Evolutionary conservation across 92 coral and sea anemone genomes (phyloP), one percentile per base, ranked within the genome.

Genomic region (Parazoanthus swiftii): DNA sequence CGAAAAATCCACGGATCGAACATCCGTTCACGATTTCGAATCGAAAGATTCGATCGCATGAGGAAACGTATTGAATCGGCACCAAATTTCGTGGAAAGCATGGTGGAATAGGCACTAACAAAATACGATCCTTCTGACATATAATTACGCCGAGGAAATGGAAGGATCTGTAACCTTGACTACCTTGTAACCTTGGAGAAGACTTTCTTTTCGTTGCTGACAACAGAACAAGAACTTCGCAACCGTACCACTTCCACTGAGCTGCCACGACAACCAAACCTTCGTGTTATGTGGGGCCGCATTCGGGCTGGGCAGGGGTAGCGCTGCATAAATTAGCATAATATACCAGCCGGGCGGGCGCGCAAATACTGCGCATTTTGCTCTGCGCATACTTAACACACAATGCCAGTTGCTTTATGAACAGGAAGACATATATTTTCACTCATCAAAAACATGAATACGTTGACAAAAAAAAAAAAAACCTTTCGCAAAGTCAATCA

Each of bases 141-240:
- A 92, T 86, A 95, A 93, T 91, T 94, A 83, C 94, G 87, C 94
- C 94, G 93, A 95, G 94, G 94, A 94, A 94, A 92, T 94, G 97
- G 98, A 95, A 96, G 94, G 94, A 93, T 95, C 95, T 92, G 99
- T 97, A 97, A 95, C 99, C 99, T 97, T 97, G 99, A 95, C 99
- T 97, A 97, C 99, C 90, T 94, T 90, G 98, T 97, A 96, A 94
- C 99, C 99, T 97, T 97, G 99, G 99, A 93, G 99, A 94, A 91
- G 98, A 90, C 91, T 97, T 95, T 97, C 95, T 89, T 86, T 95
- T 93, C 92, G 98, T 95, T 92, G 98, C 95, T 96, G 95, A 96
- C 98, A 92, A 94, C 95, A 92, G 90, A 91, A 95, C 89, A 89
- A 93, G 95, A 95, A 97, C 99, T 92, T 93, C 98, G 98, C 98